Percentiles rank a stretch among this genome's conserved stretches.
Evolutionary conservation across 2,888 invertebrate genomes (phyloP).

Genomic region (Watsonalla binaria): DNA sequence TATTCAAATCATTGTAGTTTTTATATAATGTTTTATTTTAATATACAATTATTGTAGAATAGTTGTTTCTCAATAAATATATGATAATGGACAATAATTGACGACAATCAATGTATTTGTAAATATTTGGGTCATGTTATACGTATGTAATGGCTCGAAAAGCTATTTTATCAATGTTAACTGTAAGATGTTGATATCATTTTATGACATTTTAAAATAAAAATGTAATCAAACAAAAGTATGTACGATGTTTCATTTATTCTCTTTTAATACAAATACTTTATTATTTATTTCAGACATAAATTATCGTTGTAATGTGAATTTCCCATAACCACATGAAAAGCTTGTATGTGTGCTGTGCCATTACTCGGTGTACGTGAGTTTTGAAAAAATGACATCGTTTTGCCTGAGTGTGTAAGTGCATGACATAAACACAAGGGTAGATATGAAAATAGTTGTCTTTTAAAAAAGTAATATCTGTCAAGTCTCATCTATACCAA

Average conservation of each 20-base stretch:
- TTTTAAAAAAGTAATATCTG: no score
- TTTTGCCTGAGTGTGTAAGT: no score
- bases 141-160: conserved; percentile 48
- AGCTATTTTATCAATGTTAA: conserved; percentile 72
- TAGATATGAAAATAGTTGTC: no score
- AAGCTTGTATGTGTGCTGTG: background rate
- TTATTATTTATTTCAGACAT: no score
- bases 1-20: background rate
- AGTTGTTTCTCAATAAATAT: conserved; percentile 6
- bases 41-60: background rate
- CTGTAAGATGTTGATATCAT: conserved; percentile 76
- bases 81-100: conserved; percentile 59
- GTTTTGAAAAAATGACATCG: no score
- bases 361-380: no score
- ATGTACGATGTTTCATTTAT: conserved; percentile 2
- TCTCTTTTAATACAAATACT: no score
- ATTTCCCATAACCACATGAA: no score
- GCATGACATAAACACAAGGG: no score
- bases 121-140: conserved; percentile 55
- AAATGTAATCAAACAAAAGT: conserved; percentile 52
- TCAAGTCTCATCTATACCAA: no score
- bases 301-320: no score
- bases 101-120: conserved; percentile 52
- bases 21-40: background rate
- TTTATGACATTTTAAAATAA: conserved; percentile 77